phyloP scores from a whole-genome alignment of 1,140 invertebrate genomes.

The Drosophila ercepeae region DNA sequence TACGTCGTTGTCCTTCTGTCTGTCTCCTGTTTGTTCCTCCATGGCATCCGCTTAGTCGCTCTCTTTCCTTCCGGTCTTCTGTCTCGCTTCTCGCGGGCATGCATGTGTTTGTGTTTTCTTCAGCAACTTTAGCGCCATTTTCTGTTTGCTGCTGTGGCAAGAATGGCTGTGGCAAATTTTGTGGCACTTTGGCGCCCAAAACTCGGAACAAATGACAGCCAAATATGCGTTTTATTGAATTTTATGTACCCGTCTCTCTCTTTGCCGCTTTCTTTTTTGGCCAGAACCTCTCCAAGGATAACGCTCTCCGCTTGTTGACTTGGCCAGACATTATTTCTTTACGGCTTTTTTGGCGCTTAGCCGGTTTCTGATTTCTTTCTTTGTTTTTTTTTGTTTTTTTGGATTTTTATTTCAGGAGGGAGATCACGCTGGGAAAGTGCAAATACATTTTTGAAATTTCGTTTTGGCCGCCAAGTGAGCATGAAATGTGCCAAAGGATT shows the following conservation, averaged over 20 bases:
- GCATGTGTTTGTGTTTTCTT: slow-evolving; percentile 40
- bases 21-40: slow-evolving; percentile 4
- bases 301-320: slow-evolving; percentile 28
- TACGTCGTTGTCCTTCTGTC: slow-evolving; percentile 23
- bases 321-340: slow-evolving; percentile 44
- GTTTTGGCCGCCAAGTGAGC: slow-evolving; percentile 53
- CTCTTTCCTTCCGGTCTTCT: slow-evolving; percentile 14
- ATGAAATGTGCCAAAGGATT: slow-evolving; percentile 60
- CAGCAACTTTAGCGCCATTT: slow-evolving; percentile 65
- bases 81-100: background rate
- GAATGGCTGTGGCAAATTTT: slow-evolving; percentile 63
- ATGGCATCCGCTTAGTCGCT: slow-evolving; percentile 10
- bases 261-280: slow-evolving; percentile 13
- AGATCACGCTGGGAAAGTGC: slow-evolving; percentile 40
- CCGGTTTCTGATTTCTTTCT: slow-evolving; percentile 11
- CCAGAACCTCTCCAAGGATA: slow-evolving; percentile 19
- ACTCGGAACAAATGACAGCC: slow-evolving; percentile 78
- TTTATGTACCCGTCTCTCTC: slow-evolving; percentile 64
- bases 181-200: slow-evolving; percentile 77
- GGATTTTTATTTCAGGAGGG: slow-evolving; percentile 12
- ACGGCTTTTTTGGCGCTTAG: slow-evolving; percentile 42
- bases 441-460: slow-evolving; percentile 45
- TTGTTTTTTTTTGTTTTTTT: slow-evolving; percentile 8
- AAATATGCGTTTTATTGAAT: slow-evolving; percentile 83
- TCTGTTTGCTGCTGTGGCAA: slow-evolving; percentile 45